Conservation (phyloP, 2,113 vertebrate genomes). For the Toxotes jaculatrix region DNA sequence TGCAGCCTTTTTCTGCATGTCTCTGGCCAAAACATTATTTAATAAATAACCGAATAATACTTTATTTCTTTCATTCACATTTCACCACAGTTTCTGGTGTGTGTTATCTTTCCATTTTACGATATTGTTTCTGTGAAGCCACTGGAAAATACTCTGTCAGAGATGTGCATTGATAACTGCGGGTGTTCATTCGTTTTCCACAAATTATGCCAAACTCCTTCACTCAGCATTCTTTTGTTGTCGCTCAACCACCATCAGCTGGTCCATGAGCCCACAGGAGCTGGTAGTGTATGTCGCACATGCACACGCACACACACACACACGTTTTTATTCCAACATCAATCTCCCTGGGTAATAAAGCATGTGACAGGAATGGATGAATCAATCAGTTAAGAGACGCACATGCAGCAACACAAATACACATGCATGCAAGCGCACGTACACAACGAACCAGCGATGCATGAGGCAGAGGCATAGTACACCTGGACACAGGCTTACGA, state of each 20-base stretch:
- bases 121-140: not conserved
- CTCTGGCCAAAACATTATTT: not conserved
- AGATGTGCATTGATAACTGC: conserved; percentile 23
- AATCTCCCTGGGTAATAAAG: conserved; percentile 68
- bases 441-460: conserved; percentile 46
- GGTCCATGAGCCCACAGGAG: conserved; percentile 3
- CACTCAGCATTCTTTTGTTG: conserved; percentile 61
- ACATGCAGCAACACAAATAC: conserved; percentile 33
- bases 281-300: not conserved
- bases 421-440: conserved; percentile 16
- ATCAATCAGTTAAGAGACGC: conserved; percentile 66
- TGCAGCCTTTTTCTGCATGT: not conserved
- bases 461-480: conserved; percentile 48
- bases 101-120: not conserved
- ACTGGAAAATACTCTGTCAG: conserved; percentile 6
- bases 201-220: conserved; percentile 36
- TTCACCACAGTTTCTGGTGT: not conserved
- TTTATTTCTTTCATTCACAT: not conserved
- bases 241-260: conserved; percentile 15
- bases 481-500: conserved; percentile 47
- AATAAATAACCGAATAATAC: not conserved
- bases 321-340: conserved; percentile 54
- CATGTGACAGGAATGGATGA: conserved; percentile 62
- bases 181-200: conserved; percentile 28
- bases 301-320: conserved; percentile 1